A percentile compares a stretch with the other conserved stretches of the same genome.
Evolutionary conservation across 1,140 invertebrate genomes (phyloP).

Genomic region (Cydia fagiglandana): DNA sequence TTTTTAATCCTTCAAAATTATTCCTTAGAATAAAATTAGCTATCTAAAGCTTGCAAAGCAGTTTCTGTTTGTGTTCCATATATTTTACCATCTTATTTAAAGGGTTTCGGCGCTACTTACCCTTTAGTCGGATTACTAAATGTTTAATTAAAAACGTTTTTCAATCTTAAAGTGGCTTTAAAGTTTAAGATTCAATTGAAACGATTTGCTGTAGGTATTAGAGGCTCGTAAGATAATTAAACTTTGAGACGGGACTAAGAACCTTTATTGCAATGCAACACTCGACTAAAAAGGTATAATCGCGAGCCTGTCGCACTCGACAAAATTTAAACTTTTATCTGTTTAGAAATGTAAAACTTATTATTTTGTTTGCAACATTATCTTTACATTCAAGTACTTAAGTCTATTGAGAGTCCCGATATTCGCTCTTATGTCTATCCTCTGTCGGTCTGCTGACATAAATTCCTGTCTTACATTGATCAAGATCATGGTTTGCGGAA

Average conservation of each 20-base stretch:
- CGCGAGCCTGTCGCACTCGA: not conserved
- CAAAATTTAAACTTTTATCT: not conserved
- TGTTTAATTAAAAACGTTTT: constrained; percentile 29
- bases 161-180: not conserved
- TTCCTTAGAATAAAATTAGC: no score
- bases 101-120: not conserved
- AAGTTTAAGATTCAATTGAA: constrained; percentile 15
- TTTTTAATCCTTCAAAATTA: no score
- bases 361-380: not conserved
- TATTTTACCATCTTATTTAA: not conserved
- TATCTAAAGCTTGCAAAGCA: not conserved
- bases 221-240: constrained; percentile 6
- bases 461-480: no score
- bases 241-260: not conserved
- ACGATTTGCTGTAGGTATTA: constrained; percentile 20
- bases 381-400: no score
- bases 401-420: no score
- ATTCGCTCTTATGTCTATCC: no score
- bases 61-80: not conserved
- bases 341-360: not conserved
- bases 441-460: no score
- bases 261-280: constrained; percentile 18
- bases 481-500: no score
- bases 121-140: constrained; percentile 14
- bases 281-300: not conserved